phyloP scores from a whole-genome alignment of 2,797 vertebrate genomes.

The Rhincodon typus region DNA sequence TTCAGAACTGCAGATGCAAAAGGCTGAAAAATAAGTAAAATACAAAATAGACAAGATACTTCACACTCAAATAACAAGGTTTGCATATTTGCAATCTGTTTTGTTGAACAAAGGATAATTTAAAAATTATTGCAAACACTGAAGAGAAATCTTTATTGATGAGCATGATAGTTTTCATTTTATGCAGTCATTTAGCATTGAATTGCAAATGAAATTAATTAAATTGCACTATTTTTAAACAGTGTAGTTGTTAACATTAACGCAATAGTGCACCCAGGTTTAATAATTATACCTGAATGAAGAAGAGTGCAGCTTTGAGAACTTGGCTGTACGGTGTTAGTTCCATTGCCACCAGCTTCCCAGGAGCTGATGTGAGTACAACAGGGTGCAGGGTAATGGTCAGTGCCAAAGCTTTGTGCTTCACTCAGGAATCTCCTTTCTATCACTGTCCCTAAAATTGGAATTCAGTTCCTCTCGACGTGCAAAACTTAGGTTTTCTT shows the following conservation, averaged over 20 bases:
- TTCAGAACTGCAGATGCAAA: neutral
- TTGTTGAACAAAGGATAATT: neutral
- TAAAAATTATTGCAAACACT: neutral
- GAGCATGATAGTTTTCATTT: neutral
- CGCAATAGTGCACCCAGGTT: conserved; percentile 35
- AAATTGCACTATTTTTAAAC: conserved; percentile 33
- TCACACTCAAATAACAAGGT: no score
- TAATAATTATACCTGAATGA: conserved; percentile 22
- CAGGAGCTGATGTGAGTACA: conserved; percentile 54
- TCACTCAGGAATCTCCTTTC: neutral
- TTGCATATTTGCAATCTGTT: no score
- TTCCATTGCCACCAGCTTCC: conserved; percentile 67
- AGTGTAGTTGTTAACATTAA: conserved; percentile 43
- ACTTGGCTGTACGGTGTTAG: conserved; percentile 59
- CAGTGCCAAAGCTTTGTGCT: neutral
- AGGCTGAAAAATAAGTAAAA: neutral
- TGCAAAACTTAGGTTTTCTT: conserved; percentile 53
- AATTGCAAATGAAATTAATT: neutral
- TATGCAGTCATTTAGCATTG: neutral
- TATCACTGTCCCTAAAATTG: conserved; percentile 41
- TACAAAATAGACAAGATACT: neutral
- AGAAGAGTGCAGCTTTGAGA: conserved; percentile 27
- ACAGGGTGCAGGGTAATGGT: conserved; percentile 33
- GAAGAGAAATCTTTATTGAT: neutral
- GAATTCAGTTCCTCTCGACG: conserved; percentile 51